Percentiles rank a stretch among this genome's conserved stretches.
Conservation (phyloP, 1,140 invertebrate species). For the Delia radicum region DNA sequence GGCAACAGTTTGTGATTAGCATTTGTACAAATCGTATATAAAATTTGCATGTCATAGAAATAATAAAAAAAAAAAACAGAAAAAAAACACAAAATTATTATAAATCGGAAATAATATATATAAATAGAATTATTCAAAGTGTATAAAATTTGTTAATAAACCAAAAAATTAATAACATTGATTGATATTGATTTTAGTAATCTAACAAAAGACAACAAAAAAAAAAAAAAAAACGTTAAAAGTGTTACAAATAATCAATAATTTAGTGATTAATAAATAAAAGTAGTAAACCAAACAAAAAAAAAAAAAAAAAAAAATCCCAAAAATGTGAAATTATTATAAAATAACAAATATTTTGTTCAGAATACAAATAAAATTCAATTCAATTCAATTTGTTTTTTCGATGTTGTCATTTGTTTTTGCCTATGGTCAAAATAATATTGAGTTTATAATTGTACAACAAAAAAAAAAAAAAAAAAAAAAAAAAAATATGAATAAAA, state of each 20-base stretch:
- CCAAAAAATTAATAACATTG: background rate
- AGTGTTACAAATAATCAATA: background rate
- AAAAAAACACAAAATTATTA: too few relatives aligned
- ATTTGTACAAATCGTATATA: constrained; percentile 11
- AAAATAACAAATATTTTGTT: too few relatives aligned
- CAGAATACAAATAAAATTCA: too few relatives aligned
- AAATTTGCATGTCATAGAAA: constrained; percentile 26
- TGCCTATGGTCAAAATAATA: background rate
- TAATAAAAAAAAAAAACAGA: background rate
- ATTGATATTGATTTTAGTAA: background rate
- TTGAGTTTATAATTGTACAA: background rate
- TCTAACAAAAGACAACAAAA: background rate
- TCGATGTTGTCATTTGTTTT: background rate
- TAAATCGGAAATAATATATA: too few relatives aligned
- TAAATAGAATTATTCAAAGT: too few relatives aligned
- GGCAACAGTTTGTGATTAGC: constrained; percentile 32
- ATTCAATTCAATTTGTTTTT: background rate
- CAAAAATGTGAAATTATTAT: too few relatives aligned
- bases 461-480: background rate
- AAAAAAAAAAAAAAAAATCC: too few relatives aligned
- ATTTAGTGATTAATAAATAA: background rate
- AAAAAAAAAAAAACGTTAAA: background rate
- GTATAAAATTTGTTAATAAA: too few relatives aligned
- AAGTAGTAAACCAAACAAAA: too few relatives aligned
- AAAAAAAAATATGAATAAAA: background rate